phyloP scores from a whole-genome alignment of 2,888 invertebrate genomes.

The Drosophila demipolita region DNA sequence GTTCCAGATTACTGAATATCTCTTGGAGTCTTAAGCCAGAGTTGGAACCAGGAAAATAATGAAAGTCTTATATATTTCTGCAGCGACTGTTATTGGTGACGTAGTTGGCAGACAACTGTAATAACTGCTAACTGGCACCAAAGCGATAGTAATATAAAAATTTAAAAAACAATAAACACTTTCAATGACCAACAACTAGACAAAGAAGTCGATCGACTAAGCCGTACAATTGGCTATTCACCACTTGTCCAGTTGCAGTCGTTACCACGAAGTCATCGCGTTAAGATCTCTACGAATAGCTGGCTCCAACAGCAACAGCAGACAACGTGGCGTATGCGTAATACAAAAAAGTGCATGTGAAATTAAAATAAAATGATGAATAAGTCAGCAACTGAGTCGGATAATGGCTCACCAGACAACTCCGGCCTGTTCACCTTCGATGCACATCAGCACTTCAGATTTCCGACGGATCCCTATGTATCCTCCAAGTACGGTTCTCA shows the following conservation, averaged over 20 bases:
- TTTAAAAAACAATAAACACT: slow-evolving; percentile 49
- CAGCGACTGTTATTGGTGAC: slow-evolving; percentile 41
- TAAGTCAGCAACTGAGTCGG: slow-evolving; percentile 12
- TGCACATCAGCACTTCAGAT: slow-evolving; percentile 57
- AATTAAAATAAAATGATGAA: slow-evolving; percentile 27
- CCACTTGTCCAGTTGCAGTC: slow-evolving; percentile 55
- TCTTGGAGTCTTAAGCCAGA: slow-evolving; percentile 8
- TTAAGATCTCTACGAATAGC: slow-evolving; percentile 43
- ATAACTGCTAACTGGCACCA: slow-evolving; percentile 77
- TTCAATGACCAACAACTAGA: slow-evolving; percentile 40
- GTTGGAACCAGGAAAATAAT: slow-evolving; percentile 2
- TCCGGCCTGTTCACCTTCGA: slow-evolving; percentile 60
- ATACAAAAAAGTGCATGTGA: slow-evolving; percentile 22
- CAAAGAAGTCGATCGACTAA: slow-evolving; percentile 55
- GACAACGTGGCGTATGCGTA: slow-evolving; percentile 59
- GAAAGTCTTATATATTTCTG: neutral
- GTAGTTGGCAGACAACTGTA: slow-evolving; percentile 69
- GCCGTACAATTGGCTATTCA: slow-evolving; percentile 26
- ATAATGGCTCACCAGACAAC: slow-evolving; percentile 1
- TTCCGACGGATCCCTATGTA: slow-evolving; percentile 54
- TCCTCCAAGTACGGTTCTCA: slow-evolving; percentile 79
- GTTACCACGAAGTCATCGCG: slow-evolving; percentile 51
- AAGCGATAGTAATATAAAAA: slow-evolving; percentile 51
- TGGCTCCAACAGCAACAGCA: neutral
- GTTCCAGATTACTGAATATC: neutral